Conservation (phyloP, 2,113 vertebrate species). For the Esox niger region DNA sequence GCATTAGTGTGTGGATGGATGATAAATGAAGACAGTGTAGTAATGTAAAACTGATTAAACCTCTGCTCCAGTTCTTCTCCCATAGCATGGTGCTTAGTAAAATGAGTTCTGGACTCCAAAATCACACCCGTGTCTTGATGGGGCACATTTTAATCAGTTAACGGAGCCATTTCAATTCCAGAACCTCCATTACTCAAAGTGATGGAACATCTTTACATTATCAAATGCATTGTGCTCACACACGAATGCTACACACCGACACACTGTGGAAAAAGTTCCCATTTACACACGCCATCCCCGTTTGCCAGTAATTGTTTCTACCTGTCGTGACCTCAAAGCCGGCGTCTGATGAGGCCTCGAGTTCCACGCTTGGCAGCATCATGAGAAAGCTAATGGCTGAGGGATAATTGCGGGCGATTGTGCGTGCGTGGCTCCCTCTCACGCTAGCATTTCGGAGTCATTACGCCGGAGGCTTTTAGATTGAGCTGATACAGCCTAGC, state of each 20-base stretch:
- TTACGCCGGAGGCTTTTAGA: slow-evolving; percentile 24
- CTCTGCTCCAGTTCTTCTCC: not conserved
- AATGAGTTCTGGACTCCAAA: slow-evolving; percentile 5
- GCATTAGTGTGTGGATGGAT: not conserved
- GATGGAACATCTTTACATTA: not conserved
- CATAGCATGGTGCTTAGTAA: slow-evolving; percentile 7
- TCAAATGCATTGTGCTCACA: no score
- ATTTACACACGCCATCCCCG: not conserved
- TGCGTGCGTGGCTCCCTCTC: slow-evolving; percentile 52
- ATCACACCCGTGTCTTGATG: not conserved
- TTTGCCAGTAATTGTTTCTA: slow-evolving; percentile 64
- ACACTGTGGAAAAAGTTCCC: no score
- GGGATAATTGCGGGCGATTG: slow-evolving; percentile 59
- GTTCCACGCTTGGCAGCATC: slow-evolving; percentile 60
- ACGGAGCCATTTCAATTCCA: not conserved
- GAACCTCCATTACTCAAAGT: not conserved
- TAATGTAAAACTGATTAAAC: slow-evolving; percentile 14
- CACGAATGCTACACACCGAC: no score
- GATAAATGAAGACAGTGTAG: not conserved
- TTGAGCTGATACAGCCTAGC: no score
- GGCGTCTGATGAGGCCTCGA: slow-evolving; percentile 52
- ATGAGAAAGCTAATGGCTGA: slow-evolving; percentile 58
- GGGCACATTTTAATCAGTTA: not conserved
- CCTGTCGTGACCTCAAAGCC: slow-evolving; percentile 48
- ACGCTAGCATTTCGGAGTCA: slow-evolving; percentile 47